Evolutionary conservation across 1,140 invertebrate genomes (phyloP), one percentile per base, ranked within the genome.

Genomic region (Epicauta chinensis): DNA sequence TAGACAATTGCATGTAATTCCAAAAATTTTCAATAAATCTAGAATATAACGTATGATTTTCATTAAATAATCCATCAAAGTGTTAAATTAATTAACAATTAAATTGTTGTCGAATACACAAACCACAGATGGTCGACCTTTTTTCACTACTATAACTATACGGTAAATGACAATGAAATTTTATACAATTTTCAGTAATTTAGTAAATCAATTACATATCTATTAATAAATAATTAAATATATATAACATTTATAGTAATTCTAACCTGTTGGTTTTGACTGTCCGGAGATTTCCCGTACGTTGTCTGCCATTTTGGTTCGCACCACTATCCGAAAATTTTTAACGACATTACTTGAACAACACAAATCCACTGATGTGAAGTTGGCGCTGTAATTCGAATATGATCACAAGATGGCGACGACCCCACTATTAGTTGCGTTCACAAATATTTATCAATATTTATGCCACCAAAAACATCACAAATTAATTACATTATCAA

Each of bases 271-370:
- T 64, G 73, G 73, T 66, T 74, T 75, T 60, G 70, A 68, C 69
- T 74, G 72, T 70, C 75, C 74, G 66, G 70, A 69, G 71, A 73
- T 73, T 65, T 77, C 73, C 71, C 76, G 75, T 72, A 73, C 75
- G 70, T 74, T 76, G 73, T 79, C 77, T 68, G 76, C 77, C 77
- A 79, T 79, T 75, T 79, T 78, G 76, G 73, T 73, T 64, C 71
- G 58, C 71, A 73, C 49, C 39, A 44, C 41, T 43, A 42, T 39
- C 30, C 39, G 43, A 36, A 39, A 42, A 43, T 31, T 32, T 43
- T n/a, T 29, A 42, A 44, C 49, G 49, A 51, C 49, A 51, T 51
- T 34, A 42, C 41, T 17, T 43, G 49, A 51, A 51, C 34, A 40
- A 23, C 23, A 5, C 23, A 23, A 23, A 23, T 23, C 7, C 7